Evolutionary conservation across 2,888 invertebrate species (phyloP), one percentile per base, ranked within the genome.

Genomic region (Cyrtodaria siliqua): DNA sequence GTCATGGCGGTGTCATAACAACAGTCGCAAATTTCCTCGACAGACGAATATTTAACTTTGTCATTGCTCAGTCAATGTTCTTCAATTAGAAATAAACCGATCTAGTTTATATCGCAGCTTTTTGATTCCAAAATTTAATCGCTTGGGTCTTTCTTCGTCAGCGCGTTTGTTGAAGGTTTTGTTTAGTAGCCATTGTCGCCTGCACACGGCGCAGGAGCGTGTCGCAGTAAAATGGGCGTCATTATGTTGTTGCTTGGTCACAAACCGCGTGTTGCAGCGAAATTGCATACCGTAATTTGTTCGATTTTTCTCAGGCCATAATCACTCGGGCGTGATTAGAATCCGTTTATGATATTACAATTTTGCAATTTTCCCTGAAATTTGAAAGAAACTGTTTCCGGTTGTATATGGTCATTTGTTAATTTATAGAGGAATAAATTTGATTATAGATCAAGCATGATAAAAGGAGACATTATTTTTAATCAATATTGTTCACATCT

Each of bases 11-110:
- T 64, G 69, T 44, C 71, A 72, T 79, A 69, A 69, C 74, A 64
- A 71, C 71, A 27, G 24, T 61, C 57, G 62, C 42, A 50, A 40
- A 47, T 44, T 69, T 64, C 63, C 44, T 62, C 64, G 40, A 27
- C 64, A 56, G 53, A 18, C 33, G 52, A 75, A 71, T 79, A 75
- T 72, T 69, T 72, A 64, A 67, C 72, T 68, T 79, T 79, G 79
- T 79, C 26, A 63, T 40, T 75, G 75, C 55, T 61, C 79, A 74
- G 60, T 75, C 79, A 72, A 75, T 79, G 75, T 79, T 79, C 79
- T 57, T 60, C 75, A 75, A 79, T 79, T 79, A 75, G 56, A 42
- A 47, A 26, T 56, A 49, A 66, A 61, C 61, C 63, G 55, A 59
- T 38, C 59, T 57, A 50, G 40, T 64, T 50, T 60, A 76, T 61